Evolutionary conservation across 2,888 invertebrate genomes (phyloP).

Genomic region (Synanthedon vespiformis): DNA sequence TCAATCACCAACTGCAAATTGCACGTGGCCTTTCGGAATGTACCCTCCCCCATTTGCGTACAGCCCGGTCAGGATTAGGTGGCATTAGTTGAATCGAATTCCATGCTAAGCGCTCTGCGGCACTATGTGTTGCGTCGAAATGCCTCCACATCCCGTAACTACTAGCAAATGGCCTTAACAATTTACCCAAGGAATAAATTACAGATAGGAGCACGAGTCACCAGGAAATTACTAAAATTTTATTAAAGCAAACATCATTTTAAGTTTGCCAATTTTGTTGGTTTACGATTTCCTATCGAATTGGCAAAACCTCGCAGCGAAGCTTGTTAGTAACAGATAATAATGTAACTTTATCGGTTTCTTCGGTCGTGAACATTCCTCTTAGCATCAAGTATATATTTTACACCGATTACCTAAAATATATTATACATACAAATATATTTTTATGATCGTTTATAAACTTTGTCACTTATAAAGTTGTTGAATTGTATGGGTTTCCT

Average conservation of each 20-base stretch:
- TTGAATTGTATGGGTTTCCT: not conserved
- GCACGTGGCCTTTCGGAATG: conserved; percentile 58
- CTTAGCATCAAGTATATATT: not conserved
- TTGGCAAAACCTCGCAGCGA: conserved; percentile 14
- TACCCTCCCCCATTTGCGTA: conserved; percentile 50
- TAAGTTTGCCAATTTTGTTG: conserved; percentile 41
- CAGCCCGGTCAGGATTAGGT: conserved; percentile 50
- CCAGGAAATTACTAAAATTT: conserved; percentile 8
- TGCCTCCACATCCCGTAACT: conserved; percentile 24
- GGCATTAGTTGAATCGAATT: conserved; percentile 67
- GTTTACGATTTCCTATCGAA: conserved; percentile 29
- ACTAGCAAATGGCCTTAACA: conserved; percentile 19
- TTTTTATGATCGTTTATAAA: conserved; percentile 5
- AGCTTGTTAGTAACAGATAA: conserved; percentile 16
- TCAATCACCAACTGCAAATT: conserved; percentile 62
- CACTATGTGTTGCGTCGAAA: conserved; percentile 45
- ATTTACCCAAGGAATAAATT: conserved; percentile 1
- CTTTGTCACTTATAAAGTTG: conserved; percentile 6
- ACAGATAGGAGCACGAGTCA: not conserved
- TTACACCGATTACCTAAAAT: not conserved
- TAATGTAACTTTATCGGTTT: conserved; percentile 25
- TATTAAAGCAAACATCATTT: conserved; percentile 22
- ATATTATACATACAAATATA: not conserved
- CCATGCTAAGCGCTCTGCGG: conserved; percentile 59
- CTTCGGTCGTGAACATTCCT: conserved; percentile 12